Base-by-base conservation (phyloP, 2,113 vertebrate genomes). In the Mohoua ochrocephala region DNA sequence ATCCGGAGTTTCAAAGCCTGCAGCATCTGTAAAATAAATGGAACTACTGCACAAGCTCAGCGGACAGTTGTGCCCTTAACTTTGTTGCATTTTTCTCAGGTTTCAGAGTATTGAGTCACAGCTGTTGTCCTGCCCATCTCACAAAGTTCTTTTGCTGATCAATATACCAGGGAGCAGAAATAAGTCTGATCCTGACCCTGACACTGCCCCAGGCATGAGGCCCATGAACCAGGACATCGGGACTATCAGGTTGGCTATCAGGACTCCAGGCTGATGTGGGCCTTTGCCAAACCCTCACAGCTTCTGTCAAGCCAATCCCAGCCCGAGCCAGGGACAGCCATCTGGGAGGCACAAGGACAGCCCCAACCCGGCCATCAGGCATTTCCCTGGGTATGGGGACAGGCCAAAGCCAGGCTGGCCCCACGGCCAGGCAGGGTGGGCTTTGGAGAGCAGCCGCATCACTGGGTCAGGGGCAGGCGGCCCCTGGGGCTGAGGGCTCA, bases 291-390 rank as follows among this genome's bases (percentile, higher is more conserved):
- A 47, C 5, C 4, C 27, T 47, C 54, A 11, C 50, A 52, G 60
- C n/a, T 53, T n/a, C 54, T 22, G 13, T 37, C 28, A 42, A 37
- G 27, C 27, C 10, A 23, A 4, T 7, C 6, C n/a, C 35, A 76
- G 4, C 23, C 33, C 18, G 15, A 53, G 13, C 1, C 13, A 44
- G 27, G 15, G 33, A 3, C 27, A 83, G 35, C 21, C 35, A 59
- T 26, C 10, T 10, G 2, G 15, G 27, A 23, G 23, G 5, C 23
- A 35, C 7, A 0, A 0, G 33, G 30, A 20, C 16, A 70, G 42
- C 7, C 24, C 22, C 42, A 83, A 0, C 2, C 14, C 0, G 0
- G n/a, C 7, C 17, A 11, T 20, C 26, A 15, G 28, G 12, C 6
- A 47, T 5, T 7, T 63, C 20, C 16, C 23, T 37, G 44, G 53